Base-by-base conservation (phyloP, 2,888 invertebrate genomes). In the Dexiosoma caninum region DNA sequence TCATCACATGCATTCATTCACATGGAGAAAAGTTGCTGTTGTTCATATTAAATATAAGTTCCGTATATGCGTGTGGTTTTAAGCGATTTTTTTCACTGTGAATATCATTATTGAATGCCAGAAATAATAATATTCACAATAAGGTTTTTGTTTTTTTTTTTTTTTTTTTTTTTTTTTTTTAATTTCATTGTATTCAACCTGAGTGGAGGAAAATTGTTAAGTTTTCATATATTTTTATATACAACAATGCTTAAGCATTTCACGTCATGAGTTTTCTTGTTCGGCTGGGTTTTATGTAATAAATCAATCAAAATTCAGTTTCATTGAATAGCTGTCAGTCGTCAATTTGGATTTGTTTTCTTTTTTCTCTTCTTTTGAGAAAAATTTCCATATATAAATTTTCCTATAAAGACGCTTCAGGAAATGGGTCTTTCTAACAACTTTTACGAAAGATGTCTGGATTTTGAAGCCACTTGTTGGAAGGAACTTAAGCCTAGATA, bases 51-150 rank as follows among this genome's bases (percentile, higher is more conserved):
- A 55, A 49, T 77, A 21, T 49, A 77, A 77, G 81, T 81, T 81
- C 81, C 81, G 81, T 57, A 81, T 77, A 77, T 77, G 81, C 77
- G 81, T 81, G 81, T 51, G 81, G 81, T 81, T 77, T 76, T 27
- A 10, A 37, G 32, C 40, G 9, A 37, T 46, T 44, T 53, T 53
- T 67, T 37, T 3, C n/a, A 27, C 14, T 42, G n/a, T 14, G 30
- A 67, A 14, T 42, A 67, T 46, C 16, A 40, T 62, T 71, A 53
- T 53, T 72, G 60, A 62, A 62, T 40, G 14, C 6, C 44, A 62
- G 53, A 62, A 62, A 72, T 72, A 57, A 60, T 51, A 60, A 71
- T 51, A 71, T 71, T 71, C 21, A 51, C 60, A 59, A 51, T 14
- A 16, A 19, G 40, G 46, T 27, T 37, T 46, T 6, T 42, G 35